phyloP scores from a whole-genome alignment of 2,113 vertebrate species.

The Ahaetulla prasina region DNA sequence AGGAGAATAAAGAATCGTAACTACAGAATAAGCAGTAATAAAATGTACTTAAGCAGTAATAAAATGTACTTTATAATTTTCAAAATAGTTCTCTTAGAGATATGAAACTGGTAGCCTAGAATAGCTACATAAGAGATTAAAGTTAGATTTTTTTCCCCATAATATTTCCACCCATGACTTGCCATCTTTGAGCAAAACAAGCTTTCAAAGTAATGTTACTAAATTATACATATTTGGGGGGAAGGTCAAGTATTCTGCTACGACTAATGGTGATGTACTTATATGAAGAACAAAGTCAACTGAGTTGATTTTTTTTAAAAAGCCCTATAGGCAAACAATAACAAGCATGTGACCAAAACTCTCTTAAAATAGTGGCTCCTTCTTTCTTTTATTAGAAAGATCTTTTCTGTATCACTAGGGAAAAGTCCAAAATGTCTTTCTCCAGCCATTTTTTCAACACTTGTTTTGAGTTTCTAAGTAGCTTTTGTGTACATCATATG shows the following conservation, averaged over 20 bases:
- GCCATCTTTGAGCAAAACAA: not conserved
- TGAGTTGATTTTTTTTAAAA: not conserved
- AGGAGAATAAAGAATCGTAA: not conserved
- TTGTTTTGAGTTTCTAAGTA: slow-evolving; percentile 21
- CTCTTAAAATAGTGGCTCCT: not conserved
- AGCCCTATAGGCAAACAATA: not conserved
- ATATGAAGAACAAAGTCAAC: not conserved
- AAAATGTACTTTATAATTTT: not conserved
- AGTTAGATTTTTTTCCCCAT: not conserved
- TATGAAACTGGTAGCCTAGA: not conserved
- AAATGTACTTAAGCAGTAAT: not conserved
- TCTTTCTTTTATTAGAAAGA: not conserved
- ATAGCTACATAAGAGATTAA: not conserved
- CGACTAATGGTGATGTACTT: not conserved
- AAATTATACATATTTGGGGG: not conserved
- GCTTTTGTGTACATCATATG: not conserved
- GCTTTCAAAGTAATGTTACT: not conserved
- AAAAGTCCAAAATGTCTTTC: not conserved
- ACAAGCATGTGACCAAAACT: slow-evolving; percentile 6
- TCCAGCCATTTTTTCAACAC: slow-evolving; percentile 7
- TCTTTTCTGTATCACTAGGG: slow-evolving; percentile 20
- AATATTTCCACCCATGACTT: not conserved
- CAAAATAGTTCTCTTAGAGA: not conserved
- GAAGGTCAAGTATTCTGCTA: not conserved
- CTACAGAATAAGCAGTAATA: not conserved